Conservation (phyloP, 2,113 vertebrate genomes). For the Melanotaenia duboulayi region DNA sequence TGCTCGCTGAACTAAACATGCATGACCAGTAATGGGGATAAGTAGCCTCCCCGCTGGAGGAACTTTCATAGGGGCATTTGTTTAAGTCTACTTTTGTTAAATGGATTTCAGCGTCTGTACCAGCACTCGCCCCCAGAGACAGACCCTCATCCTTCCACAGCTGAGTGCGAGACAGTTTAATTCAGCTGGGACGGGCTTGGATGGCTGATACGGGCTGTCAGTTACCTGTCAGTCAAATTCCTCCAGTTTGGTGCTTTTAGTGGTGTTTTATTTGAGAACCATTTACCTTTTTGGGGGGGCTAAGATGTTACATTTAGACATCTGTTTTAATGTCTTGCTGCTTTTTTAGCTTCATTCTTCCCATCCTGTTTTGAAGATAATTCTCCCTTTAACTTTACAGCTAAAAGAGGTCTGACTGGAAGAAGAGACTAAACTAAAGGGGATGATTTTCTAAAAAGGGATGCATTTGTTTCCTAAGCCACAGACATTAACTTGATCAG, state of each 20-base stretch:
- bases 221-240: background rate
- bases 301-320: background rate
- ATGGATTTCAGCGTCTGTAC: constrained; percentile 1
- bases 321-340: background rate
- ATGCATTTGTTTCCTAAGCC: background rate
- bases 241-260: accelerated
- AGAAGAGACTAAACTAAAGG: too few relatives aligned
- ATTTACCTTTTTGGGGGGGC: background rate
- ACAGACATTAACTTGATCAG: background rate
- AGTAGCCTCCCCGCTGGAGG: background rate
- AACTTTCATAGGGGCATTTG: background rate
- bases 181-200: background rate
- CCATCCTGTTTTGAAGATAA: too few relatives aligned
- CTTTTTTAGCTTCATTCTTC: too few relatives aligned
- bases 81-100: background rate
- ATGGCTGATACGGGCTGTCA: background rate
- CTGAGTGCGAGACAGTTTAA: background rate
- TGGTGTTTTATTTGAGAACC: too few relatives aligned
- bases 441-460: background rate
- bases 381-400: too few relatives aligned
- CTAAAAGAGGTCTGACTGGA: too few relatives aligned
- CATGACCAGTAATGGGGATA: background rate
- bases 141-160: background rate
- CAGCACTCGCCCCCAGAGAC: background rate
- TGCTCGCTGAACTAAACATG: too few relatives aligned